Base-by-base conservation (phyloP, 2,113 vertebrate species). In the Epinephelus lanceolatus region DNA sequence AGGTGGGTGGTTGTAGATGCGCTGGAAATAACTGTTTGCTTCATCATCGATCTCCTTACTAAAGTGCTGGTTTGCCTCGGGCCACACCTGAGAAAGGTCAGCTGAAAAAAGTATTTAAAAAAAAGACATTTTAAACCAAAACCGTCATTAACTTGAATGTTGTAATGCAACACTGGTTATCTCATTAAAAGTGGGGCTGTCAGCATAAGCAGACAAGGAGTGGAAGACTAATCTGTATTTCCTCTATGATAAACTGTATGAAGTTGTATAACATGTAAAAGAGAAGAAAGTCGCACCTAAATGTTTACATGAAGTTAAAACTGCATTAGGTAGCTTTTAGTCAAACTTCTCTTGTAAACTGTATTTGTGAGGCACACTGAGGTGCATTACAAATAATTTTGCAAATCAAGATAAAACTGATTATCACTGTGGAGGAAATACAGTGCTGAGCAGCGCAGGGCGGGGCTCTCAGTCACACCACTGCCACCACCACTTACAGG, bases 31-130 rank as follows among this genome's bases (percentile, higher is more conserved):
- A 94, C 98, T 99, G 95, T 99, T 99, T 82, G 98, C 98, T 94
- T 99, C 98, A 68, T 99, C 98, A 71, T 99, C 98, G 57, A 99
- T 99, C 94, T 99, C 98, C 95, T 99, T 99, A 94, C 97, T 99
- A 97, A 99, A 99, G 97, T 99, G 97, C 97, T 99, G 98, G 92
- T 99, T 99, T 93, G 98, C 98, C 93, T 99, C 98, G 60, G 98
- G 98, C 98, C 98, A 99, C 87, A 99, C 98, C 97, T 99, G 98
- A 97, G 98, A 99, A 93, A 99, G 97, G 93, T 99, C 98, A 92
- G 98, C 98, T 99, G 89, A 65, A 37, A 87, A 49, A 30, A 30
- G 10, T 19, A 19, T 5, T 59, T n/a, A n/a, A 51, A 4, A 70
- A n/a, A 51, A n/a, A 4, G 0, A 80, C 5, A 23, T 71, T 73